These are phyloP conservation scores for Rhagophthalmus giganteus DNA, from an alignment of 2,888 invertebrate genomes.

Conservation along the genomic window DNA sequence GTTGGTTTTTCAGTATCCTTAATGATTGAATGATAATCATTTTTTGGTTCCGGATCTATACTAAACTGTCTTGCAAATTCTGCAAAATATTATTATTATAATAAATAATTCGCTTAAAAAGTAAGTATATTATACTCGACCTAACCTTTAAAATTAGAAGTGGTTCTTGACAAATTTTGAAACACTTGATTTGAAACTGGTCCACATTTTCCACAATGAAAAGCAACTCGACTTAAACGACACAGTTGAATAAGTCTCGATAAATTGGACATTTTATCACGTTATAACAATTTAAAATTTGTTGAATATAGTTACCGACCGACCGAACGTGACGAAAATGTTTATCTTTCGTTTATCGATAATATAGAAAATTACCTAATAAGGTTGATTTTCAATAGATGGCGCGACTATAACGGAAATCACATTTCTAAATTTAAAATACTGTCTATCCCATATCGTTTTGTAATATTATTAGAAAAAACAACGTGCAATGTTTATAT, in stretches of 20 bases:
- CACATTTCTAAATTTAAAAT: too few relatives aligned
- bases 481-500: too few relatives aligned
- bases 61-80: slow-evolving; percentile 18
- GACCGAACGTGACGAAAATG: too few relatives aligned
- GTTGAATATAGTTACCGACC: too few relatives aligned
- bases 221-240: slow-evolving; percentile 21
- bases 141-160: slow-evolving; percentile 2
- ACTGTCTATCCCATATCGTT: too few relatives aligned
- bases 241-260: slow-evolving; percentile 34
- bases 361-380: too few relatives aligned
- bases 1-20: slow-evolving; percentile 63
- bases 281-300: too few relatives aligned
- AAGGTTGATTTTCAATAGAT: too few relatives aligned
- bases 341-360: too few relatives aligned
- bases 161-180: not conserved
- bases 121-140: not conserved
- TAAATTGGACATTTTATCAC: slow-evolving; percentile 39
- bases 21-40: slow-evolving; percentile 63
- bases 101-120: not conserved
- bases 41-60: slow-evolving; percentile 45
- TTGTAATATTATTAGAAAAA: too few relatives aligned
- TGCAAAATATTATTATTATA: not conserved
- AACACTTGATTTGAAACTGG: not conserved
- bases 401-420: too few relatives aligned
- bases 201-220: slow-evolving; percentile 19